Base-by-base conservation (phyloP, 92 coral and sea anemone genomes). In the Actinostola sp. region DNA sequence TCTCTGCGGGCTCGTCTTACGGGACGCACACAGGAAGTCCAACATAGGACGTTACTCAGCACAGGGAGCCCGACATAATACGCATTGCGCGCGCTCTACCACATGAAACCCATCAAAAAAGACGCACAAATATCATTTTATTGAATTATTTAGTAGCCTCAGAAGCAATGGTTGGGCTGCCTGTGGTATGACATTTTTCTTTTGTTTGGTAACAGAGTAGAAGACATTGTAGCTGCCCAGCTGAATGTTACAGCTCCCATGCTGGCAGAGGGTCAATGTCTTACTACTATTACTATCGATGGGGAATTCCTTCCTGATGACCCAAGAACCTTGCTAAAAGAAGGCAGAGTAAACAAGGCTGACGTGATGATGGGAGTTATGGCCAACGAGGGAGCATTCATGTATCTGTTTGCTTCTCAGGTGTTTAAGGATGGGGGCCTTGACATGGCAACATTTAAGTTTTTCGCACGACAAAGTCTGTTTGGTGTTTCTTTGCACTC, bases 241-340 rank as follows among this genome's bases (percentile, higher is more conserved):
- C 36, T 27, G 26, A 56, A 70, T 43, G 55, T 67, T 16, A 65
- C 65, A 1, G 3, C 50, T 2, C 58, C 79, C 1, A 63, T 36
- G 29, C 4, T 36, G 49, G 42, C 17, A 5, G 35, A 11, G 1
- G 61, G 17, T 23, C 70, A 30, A 36, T 56, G 38, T 21, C 61
- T 82, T 32, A 29, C 76, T 14, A 41, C 29, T 28, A 54, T 66
- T n/a, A 44, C 57, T 27, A 28, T 81, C 16, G 86, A 81, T 57
- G 80, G 80, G 0, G 80, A 81, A 20, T 81, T 72, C 31, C 86
- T 81, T 1, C 80, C 81, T 10, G 86, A 81, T 17, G 43, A 57
- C 48, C 67, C 86, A 13, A 81, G 41, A 14, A 64, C 27, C 0
- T 23, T 81, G 0, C 48, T 81, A 35, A 21, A 38, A 34, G 73